phyloP scores from a whole-genome alignment of 2,888 invertebrate genomes.

The Lapara coniferarum region DNA sequence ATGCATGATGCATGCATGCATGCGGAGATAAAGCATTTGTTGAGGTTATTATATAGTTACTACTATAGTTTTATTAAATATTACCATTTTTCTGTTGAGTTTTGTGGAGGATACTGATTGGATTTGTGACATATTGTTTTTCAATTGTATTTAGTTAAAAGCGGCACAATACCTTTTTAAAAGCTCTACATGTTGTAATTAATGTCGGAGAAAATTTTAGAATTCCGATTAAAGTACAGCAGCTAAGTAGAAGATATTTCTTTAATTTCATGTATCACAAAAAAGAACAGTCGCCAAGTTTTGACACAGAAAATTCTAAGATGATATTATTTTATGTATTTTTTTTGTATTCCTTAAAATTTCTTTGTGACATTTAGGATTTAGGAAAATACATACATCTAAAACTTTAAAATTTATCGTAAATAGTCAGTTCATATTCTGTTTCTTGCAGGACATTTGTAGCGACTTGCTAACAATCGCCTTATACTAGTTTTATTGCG shows the following conservation, averaged over 20 bases:
- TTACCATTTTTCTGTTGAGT: neutral
- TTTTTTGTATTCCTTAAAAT: neutral
- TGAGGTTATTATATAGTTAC: neutral
- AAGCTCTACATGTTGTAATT: too few species aligned
- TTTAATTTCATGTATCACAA: slow-evolving; percentile 6
- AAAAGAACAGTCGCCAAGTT: slow-evolving; percentile 7
- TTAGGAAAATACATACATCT: neutral
- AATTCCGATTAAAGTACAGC: too few species aligned
- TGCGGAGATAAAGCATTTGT: slow-evolving; percentile 5
- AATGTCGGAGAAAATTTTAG: too few species aligned
- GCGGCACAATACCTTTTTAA: too few species aligned
- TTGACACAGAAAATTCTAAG: slow-evolving; percentile 7
- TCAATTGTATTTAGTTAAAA: too few species aligned
- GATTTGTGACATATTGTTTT: neutral
- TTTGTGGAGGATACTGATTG: neutral
- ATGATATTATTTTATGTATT: slow-evolving; percentile 17
- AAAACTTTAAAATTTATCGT: too few species aligned
- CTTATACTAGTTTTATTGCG: too few species aligned
- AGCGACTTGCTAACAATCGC: too few species aligned
- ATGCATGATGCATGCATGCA: too few species aligned
- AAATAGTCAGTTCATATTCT: too few species aligned
- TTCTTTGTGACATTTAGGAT: neutral
- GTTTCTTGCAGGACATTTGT: too few species aligned
- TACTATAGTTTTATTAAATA: neutral
- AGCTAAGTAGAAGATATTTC: too few species aligned